Percentiles rank a stretch among this genome's conserved stretches.
Conservation (phyloP, 1,140 invertebrate species). For the Bombus affinis region DNA sequence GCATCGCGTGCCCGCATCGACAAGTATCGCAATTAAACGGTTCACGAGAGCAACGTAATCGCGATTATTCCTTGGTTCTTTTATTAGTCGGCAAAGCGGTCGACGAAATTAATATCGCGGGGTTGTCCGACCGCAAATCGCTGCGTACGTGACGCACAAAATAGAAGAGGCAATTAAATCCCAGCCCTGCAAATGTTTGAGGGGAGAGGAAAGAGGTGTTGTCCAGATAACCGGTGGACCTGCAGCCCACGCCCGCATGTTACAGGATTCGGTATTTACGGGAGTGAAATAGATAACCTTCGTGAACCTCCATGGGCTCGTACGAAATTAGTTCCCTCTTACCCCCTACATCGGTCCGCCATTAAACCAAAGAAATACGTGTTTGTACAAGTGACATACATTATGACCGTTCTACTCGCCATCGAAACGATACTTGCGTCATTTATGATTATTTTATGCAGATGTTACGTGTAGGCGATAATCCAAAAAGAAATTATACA, state of each 20-base stretch:
- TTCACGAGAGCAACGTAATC: constrained; percentile 20
- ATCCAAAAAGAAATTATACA: not conserved
- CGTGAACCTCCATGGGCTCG: constrained; percentile 39
- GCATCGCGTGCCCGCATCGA: not conserved
- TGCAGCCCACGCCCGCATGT: constrained; percentile 44
- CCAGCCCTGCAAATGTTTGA: constrained; percentile 36
- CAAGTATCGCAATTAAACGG: constrained; percentile 26
- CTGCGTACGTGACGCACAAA: constrained; percentile 52
- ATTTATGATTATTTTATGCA: not conserved
- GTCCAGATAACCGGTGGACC: constrained; percentile 51
- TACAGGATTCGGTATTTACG: constrained; percentile 54
- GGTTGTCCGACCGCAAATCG: constrained; percentile 48
- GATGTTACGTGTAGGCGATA: not conserved
- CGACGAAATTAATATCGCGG: constrained; percentile 52
- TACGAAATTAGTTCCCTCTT: constrained; percentile 52
- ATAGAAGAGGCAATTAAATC: constrained; percentile 58
- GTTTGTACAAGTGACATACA: constrained; percentile 16
- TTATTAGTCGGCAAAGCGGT: constrained; percentile 34
- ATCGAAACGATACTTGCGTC: not conserved
- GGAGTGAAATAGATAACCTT: constrained; percentile 57
- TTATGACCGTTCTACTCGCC: not conserved
- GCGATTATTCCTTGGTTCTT: constrained; percentile 41
- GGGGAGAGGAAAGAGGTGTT: constrained; percentile 40
- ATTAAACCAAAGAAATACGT: constrained; percentile 49
- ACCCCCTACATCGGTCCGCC: not conserved